These are phyloP conservation scores for Cynopterus sphinx DNA, from an alignment of 2,797 vertebrate genomes.

Conservation along the genomic window DNA sequence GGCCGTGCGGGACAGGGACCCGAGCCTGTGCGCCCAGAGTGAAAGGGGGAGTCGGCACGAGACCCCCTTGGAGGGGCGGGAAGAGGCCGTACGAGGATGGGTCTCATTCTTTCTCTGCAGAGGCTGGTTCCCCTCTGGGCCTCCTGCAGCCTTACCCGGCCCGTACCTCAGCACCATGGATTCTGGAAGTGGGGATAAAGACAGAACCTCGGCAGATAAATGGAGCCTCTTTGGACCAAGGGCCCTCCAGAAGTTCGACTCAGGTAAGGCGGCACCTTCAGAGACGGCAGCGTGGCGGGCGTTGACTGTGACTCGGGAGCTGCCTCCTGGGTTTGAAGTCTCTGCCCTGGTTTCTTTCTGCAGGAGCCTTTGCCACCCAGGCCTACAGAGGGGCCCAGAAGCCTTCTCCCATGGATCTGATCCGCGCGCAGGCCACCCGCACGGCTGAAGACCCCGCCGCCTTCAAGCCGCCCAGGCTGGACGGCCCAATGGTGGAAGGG, in stretches of 20 bases:
- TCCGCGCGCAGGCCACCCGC: conserved; percentile 90
- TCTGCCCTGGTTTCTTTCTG: not conserved
- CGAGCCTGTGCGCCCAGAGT: not conserved
- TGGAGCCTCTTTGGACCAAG: conserved; percentile 87
- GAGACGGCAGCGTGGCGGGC: not conserved
- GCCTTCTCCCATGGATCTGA: conserved; percentile 95
- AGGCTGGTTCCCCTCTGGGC: conserved; percentile 86
- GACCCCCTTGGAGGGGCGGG: not conserved
- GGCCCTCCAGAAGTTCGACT: conserved; percentile 85
- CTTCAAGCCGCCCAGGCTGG: conserved; percentile 92
- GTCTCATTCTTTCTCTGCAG: conserved; percentile 66
- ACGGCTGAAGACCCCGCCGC: conserved; percentile 85
- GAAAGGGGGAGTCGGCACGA: not conserved
- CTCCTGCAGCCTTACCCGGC: conserved; percentile 81
- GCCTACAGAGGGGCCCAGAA: conserved; percentile 93
- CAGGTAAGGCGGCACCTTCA: conserved; percentile 76
- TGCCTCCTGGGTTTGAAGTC: not conserved
- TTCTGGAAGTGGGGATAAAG: conserved; percentile 76
- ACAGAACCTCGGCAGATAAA: conserved; percentile 82
- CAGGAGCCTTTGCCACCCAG: conserved; percentile 93
- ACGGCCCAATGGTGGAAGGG: conserved; percentile 89
- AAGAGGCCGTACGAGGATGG: not conserved
- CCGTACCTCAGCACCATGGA: conserved; percentile 77
- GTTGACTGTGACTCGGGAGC: rapidly evolving
- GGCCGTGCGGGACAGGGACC: rapidly evolving